Evolutionary conservation across 2,888 invertebrate species (phyloP).

Genomic region (Eupithecia subfuscata): DNA sequence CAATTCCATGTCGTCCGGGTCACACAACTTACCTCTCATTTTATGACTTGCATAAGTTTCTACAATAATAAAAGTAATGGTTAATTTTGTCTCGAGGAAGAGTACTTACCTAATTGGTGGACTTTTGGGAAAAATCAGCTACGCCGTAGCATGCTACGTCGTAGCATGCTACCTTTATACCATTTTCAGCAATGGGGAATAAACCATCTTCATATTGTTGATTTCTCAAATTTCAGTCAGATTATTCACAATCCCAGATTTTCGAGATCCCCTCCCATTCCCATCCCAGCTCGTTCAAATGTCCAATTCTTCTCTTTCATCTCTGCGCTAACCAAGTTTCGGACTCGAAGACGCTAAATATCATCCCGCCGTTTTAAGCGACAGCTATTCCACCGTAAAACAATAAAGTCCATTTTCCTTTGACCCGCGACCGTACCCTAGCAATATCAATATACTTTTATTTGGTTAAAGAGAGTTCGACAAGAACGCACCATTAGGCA

Average conservation of each 20-base stretch:
- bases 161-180: too few species aligned
- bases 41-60: too few species aligned
- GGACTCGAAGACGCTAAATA: neutral
- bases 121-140: too few species aligned
- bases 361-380: constrained; percentile 1
- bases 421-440: constrained; percentile 22
- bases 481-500: constrained; percentile 67
- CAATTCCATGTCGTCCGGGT: neutral
- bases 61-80: neutral
- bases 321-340: constrained; percentile 11
- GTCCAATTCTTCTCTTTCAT: neutral
- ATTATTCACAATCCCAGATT: neutral
- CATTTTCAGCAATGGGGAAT: neutral
- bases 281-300: neutral
- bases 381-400: constrained; percentile 18
- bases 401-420: constrained; percentile 29
- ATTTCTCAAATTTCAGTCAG: neutral
- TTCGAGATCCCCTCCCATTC: neutral
- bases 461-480: constrained; percentile 55
- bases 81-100: neutral
- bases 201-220: neutral
- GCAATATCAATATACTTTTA: constrained; percentile 39
- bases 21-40: neutral
- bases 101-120: too few species aligned
- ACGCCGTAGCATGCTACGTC: too few species aligned